These are phyloP conservation scores for Pemphredon lugubris DNA, from an alignment of 2,888 invertebrate species.

Conservation along the genomic window DNA sequence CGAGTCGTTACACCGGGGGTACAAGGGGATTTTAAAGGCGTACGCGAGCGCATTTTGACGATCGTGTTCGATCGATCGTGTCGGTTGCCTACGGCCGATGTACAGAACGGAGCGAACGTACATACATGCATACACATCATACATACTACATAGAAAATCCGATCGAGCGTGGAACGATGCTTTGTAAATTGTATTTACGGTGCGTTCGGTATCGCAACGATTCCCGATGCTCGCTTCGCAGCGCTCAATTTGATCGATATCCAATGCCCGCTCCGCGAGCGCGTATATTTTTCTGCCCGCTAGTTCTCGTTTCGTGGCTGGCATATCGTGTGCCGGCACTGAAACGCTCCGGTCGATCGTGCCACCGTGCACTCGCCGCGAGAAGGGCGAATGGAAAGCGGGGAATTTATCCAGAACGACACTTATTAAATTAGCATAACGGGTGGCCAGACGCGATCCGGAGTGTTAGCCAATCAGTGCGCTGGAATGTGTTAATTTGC, in stretches of 20 bases:
- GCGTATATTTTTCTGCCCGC: background rate
- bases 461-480: constrained; percentile 55
- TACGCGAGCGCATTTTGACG: background rate
- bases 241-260: constrained; percentile 20
- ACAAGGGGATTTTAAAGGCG: background rate
- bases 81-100: no score
- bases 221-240: constrained; percentile 7
- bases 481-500: constrained; percentile 58
- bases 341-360: constrained; percentile 14
- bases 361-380: no score
- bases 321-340: background rate
- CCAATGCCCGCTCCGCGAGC: background rate
- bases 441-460: constrained; percentile 38
- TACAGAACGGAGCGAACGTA: background rate
- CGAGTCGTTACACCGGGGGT: constrained; percentile 34
- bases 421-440: constrained; percentile 67
- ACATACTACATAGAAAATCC: no score
- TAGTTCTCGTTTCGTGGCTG: background rate
- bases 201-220: background rate
- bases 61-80: constrained; percentile 5
- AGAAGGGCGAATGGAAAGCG: constrained; percentile 31
- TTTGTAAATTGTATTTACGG: no score
- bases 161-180: no score
- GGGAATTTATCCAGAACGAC: constrained; percentile 49
- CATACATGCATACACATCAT: no score